A percentile compares a stretch with the other conserved stretches of the same genome.
phyloP scores from a whole-genome alignment of 2,113 vertebrate genomes.

The Callorhinus ursinus region DNA sequence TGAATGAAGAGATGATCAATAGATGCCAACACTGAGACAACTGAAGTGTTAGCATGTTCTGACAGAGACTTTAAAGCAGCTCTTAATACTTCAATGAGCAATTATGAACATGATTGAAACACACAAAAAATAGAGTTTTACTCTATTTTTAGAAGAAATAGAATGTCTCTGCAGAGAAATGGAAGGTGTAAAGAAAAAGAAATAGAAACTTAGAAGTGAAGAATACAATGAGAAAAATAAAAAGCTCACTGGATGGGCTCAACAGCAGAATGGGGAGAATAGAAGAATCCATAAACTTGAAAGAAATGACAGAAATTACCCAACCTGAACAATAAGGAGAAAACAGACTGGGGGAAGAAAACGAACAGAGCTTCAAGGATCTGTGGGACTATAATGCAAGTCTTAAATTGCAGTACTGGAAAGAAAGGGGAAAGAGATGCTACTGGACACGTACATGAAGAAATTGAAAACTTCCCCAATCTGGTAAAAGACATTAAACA shows the following conservation, averaged over 20 bases:
- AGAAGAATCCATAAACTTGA: background rate
- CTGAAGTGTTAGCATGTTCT: background rate
- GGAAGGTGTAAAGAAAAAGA: background rate
- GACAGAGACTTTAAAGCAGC: background rate
- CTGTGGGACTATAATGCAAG: background rate
- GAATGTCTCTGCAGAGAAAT: background rate
- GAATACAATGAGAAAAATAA: background rate
- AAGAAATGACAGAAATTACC: background rate
- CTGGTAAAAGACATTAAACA: background rate
- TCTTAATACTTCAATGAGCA: background rate
- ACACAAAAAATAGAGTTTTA: background rate
- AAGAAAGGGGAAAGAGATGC: background rate
- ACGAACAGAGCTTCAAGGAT: background rate
- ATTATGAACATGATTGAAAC: background rate
- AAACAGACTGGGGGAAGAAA: background rate
- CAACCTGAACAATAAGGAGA: background rate
- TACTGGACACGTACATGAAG: background rate
- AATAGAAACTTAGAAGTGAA: background rate
- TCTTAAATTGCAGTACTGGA: background rate
- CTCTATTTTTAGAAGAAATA: background rate
- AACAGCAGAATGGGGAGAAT: background rate
- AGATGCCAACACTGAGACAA: background rate
- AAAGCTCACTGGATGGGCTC: background rate
- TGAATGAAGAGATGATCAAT: background rate
- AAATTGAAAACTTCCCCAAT: background rate